phyloP scores from a whole-genome alignment of 2,797 vertebrate genomes.

The Eptatretus atami region DNA sequence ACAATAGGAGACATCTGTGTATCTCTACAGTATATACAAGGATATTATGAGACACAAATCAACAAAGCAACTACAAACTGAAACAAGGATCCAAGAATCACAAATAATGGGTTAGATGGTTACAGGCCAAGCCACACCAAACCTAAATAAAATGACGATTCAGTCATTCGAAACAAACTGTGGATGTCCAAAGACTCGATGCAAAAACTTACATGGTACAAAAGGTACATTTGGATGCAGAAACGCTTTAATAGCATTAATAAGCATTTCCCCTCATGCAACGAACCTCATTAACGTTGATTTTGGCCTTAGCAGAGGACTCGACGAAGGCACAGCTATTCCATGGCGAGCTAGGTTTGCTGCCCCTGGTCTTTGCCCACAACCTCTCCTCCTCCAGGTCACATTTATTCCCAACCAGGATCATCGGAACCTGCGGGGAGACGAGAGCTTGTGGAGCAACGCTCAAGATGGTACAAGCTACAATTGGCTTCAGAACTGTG shows the following conservation, averaged over 20 bases:
- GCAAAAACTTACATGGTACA: too few species aligned
- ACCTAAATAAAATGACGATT: slow-evolving; percentile 7
- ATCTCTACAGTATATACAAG: neutral
- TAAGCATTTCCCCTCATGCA: too few species aligned
- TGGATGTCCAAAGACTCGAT: too few species aligned
- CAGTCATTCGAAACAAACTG: slow-evolving; percentile 10
- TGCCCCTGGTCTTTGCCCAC: slow-evolving; percentile 57
- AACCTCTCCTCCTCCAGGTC: slow-evolving; percentile 58
- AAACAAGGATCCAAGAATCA: neutral
- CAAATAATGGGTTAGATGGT: neutral
- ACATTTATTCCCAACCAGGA: slow-evolving; percentile 54
- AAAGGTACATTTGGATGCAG: too few species aligned
- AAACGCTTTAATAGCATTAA: too few species aligned
- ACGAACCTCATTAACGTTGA: slow-evolving; percentile 39
- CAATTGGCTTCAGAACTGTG: neutral
- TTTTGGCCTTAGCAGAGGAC: slow-evolving; percentile 56
- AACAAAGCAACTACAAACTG: neutral
- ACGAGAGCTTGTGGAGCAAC: neutral
- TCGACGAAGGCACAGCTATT: slow-evolving; percentile 54
- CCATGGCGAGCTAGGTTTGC: slow-evolving; percentile 53
- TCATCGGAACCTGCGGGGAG: slow-evolving; percentile 37
- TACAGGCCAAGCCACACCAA: neutral
- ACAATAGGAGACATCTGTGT: too few species aligned
- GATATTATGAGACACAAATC: neutral
- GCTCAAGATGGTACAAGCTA: neutral